Conservation (phyloP, 2,113 vertebrate species). For the Nerophis lumbriciformis region DNA sequence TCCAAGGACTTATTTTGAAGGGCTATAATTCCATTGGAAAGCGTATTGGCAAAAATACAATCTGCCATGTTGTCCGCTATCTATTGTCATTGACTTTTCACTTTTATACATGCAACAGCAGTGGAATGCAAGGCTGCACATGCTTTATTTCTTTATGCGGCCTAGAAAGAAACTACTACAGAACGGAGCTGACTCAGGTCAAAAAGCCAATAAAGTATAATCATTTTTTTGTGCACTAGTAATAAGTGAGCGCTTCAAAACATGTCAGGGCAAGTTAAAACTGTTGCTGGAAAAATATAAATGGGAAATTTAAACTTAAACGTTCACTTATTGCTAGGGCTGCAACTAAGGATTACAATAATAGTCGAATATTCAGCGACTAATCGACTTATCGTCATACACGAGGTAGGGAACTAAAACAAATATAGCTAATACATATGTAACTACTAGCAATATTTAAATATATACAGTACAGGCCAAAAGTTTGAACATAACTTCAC, state of each 20-base stretch:
- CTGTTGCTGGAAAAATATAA: slow-evolving; percentile 25
- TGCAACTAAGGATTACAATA: too few relatives aligned
- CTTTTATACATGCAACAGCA: slow-evolving; percentile 16
- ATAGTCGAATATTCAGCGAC: too few relatives aligned
- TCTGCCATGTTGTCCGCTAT: slow-evolving; percentile 10
- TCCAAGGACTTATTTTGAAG: slow-evolving; percentile 36
- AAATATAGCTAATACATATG: too few relatives aligned
- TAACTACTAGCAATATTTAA: too few relatives aligned
- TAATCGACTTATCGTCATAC: slow-evolving; percentile 12
- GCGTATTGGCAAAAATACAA: slow-evolving; percentile 31
- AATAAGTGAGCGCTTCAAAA: slow-evolving; percentile 6
- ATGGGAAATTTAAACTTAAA: slow-evolving; percentile 1
- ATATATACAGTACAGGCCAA: too few relatives aligned
- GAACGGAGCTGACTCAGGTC: slow-evolving; percentile 6
- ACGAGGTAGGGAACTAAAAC: too few relatives aligned
- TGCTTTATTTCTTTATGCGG: slow-evolving; percentile 10
- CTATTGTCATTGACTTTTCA: slow-evolving; percentile 15
- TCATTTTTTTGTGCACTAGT: slow-evolving; percentile 12
- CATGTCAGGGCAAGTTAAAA: background rate
- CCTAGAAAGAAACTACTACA: slow-evolving; percentile 10
- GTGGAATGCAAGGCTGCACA: background rate
- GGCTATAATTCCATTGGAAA: slow-evolving; percentile 21
- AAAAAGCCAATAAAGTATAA: slow-evolving; percentile 25
- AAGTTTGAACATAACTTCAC: too few relatives aligned
- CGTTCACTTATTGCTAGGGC: background rate